phyloP scores from a whole-genome alignment of 1,140 invertebrate genomes.

The Diorhabda carinulata region DNA sequence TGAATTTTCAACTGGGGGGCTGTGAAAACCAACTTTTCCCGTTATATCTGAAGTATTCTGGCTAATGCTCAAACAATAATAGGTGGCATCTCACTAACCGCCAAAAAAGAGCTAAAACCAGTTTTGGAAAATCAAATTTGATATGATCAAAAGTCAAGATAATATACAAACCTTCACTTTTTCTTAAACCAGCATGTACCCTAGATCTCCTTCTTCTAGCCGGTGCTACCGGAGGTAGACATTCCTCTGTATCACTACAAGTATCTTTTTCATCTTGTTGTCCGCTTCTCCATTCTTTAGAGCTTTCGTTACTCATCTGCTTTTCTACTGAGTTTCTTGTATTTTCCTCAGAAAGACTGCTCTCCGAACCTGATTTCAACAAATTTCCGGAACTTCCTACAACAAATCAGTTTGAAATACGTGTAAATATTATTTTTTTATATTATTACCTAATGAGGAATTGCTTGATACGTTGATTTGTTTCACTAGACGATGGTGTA shows the following conservation, averaged over 20 bases:
- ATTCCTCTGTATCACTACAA: conserved; percentile 58
- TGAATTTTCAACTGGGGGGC: not conserved
- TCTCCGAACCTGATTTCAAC: conserved; percentile 79
- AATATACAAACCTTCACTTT: conserved; percentile 57
- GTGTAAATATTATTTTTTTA: no score
- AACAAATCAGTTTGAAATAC: not conserved
- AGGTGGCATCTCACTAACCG: not conserved
- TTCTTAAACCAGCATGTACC: conserved; percentile 62
- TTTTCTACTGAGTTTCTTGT: conserved; percentile 9
- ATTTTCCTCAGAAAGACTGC: conserved; percentile 70
- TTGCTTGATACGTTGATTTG: conserved; percentile 71
- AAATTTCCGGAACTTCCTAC: conserved; percentile 48
- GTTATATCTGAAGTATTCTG: not conserved
- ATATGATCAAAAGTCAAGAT: not conserved
- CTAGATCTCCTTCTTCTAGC: conserved; percentile 55
- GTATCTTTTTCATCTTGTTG: conserved; percentile 68
- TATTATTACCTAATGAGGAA: not conserved
- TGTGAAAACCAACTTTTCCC: not conserved
- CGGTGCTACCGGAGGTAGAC: conserved; percentile 44
- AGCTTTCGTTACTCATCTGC: conserved; percentile 50
- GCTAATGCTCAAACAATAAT: not conserved
- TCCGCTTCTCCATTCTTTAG: conserved; percentile 64
- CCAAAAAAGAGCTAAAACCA: not conserved
- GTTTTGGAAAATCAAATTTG: not conserved
- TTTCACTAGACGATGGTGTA: conserved; percentile 62